Evolutionary conservation across 2,113 vertebrate genomes (phyloP).

Genomic region (Psittacula cyanocephala): DNA sequence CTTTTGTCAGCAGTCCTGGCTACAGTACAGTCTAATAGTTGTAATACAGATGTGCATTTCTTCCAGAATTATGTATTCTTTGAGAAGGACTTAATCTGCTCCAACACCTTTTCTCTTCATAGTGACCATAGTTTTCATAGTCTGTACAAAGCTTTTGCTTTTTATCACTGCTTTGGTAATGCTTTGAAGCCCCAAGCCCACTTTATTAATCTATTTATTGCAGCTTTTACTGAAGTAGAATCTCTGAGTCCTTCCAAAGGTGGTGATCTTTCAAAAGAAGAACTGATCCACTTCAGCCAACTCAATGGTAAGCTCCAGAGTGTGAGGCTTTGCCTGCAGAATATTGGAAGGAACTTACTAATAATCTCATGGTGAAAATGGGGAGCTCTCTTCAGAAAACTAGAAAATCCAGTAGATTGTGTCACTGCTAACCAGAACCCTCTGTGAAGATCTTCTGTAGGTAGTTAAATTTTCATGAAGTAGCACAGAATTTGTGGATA

Average conservation of each 20-base stretch:
- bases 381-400: not conserved
- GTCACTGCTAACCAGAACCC: not conserved
- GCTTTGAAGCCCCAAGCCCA: not conserved
- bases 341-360: not conserved
- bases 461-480: not conserved
- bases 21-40: not conserved
- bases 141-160: not conserved
- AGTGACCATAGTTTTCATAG: not conserved
- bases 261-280: conserved; percentile 84
- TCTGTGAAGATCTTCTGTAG: not conserved
- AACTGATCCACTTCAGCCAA: conserved; percentile 86
- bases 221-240: conserved; percentile 87
- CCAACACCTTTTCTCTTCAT: not conserved
- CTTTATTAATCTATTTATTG: conserved; percentile 28
- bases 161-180: not conserved
- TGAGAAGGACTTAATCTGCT: not conserved
- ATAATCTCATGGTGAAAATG: not conserved
- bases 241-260: conserved; percentile 82
- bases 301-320: conserved; percentile 81
- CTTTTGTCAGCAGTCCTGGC: not conserved
- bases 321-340: not conserved
- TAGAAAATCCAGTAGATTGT: not conserved
- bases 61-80: not conserved
- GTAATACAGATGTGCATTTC: not conserved
- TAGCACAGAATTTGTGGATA: not conserved